Base-by-base conservation (phyloP, 2,797 vertebrate genomes). In the Poeciliopsis gracilis region DNA sequence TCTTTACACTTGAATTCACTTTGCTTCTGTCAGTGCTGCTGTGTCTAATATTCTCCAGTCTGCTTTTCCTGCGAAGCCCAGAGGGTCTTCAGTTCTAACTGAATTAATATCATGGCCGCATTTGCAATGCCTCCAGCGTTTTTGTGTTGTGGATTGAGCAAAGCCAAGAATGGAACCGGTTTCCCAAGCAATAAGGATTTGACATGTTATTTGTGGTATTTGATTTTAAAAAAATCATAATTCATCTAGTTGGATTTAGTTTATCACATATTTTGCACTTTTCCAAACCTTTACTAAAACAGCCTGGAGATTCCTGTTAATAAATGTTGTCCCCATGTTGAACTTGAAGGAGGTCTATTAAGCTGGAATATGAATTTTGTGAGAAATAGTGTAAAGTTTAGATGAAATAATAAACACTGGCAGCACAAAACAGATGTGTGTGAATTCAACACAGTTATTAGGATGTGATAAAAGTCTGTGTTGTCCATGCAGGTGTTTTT, bases 1-100 rank as follows among this genome's bases (percentile, higher is more conserved):
- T 75, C 53, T 51, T 75, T 55, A 63, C 74, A 45, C 55, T 59
- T 45, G 51, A 23, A 71, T 80, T 79, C 59, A 66, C 49, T 77
- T 12, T 76, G 51, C 53, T 16, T 49, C 2, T 69, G 20, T 45
- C n/a, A 5, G 23, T 49, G 38, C 23, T 66, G 63, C 43, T 70
- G 47, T 18, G 75, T 73, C 63, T 5, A 20, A 81, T 70, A 55
- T 77, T 69, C 30, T 46, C 36, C 46, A 61, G 77, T 77, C 23
- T 38, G 7, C 46, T 66, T 18, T 66, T 66, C 47, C 13, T 79
- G 0, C 15, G 16, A 36, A 46, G 33, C 28, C 72, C 18, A 16
- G 5, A 69, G 30, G 72, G n/a, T 59, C 25, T 70, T 67, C 9
- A 75, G 30, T 57, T 46, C 43, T 23, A 57, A 53, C 9, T 71